Percentiles rank a stretch among this genome's conserved stretches.
Evolutionary conservation across 2,888 invertebrate species (phyloP).

Genomic region (Phania funesta): DNA sequence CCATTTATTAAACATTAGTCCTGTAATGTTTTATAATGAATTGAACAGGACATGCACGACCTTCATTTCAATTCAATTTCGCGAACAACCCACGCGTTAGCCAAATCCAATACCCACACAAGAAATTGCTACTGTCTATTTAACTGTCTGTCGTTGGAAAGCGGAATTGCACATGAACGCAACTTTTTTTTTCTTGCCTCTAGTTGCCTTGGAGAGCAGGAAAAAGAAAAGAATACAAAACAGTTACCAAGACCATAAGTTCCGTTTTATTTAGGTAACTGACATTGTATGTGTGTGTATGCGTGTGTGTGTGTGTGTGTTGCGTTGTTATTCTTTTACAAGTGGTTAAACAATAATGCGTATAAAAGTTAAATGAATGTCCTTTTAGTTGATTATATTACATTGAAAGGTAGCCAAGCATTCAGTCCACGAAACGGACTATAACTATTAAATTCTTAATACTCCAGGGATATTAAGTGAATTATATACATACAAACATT

Average conservation of each 20-base stretch:
- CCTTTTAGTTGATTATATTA: slow-evolving; percentile 64
- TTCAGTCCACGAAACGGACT: slow-evolving; percentile 40
- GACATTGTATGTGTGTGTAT: background rate
- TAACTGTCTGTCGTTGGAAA: slow-evolving; percentile 33
- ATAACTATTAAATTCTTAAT: slow-evolving; percentile 45
- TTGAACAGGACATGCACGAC: too few species aligned
- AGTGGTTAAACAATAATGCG: slow-evolving; percentile 64
- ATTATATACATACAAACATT: slow-evolving; percentile 11
- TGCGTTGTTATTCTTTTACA: slow-evolving; percentile 51
- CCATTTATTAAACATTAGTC: too few species aligned
- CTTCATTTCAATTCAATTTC: background rate
- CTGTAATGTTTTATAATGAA: too few species aligned
- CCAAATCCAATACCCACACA: background rate
- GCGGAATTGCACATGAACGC: slow-evolving; percentile 61
- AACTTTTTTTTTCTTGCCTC: slow-evolving; percentile 31
- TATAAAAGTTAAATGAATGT: slow-evolving; percentile 64
- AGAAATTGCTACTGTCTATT: slow-evolving; percentile 14
- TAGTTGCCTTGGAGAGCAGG: background rate
- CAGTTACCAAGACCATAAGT: slow-evolving; percentile 35
- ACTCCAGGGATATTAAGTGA: slow-evolving; percentile 57
- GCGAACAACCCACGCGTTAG: background rate
- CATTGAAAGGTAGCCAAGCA: slow-evolving; percentile 55
- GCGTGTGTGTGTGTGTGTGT: background rate
- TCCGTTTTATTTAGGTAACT: slow-evolving; percentile 8
- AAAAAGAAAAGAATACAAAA: background rate